Evolutionary conservation across 2,113 vertebrate species (phyloP), one percentile per base, ranked within the genome.

Genomic region (Thunnus thynnus): DNA sequence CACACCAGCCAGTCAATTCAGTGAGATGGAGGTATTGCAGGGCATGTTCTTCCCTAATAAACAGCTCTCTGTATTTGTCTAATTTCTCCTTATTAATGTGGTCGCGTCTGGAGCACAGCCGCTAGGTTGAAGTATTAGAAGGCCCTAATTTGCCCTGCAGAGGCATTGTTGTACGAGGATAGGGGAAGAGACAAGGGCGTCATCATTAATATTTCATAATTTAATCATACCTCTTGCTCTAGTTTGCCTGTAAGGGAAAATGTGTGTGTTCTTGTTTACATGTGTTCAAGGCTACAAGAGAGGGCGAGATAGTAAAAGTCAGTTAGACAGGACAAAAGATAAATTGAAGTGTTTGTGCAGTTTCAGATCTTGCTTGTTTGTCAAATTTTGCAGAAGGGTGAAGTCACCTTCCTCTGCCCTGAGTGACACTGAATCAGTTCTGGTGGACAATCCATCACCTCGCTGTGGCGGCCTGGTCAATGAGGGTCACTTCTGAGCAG

Each of bases 171-270:
- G 13, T 63, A 51, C 30, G 47, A 72, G 61, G 46, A 78, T n/a
- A 22, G 52, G 63, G 51, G 67, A 70, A 60, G n/a, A 74, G 80
- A 86, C 22, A 32, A 71, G 69, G 76, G 70, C 54, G 4, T 51
- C 17, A 54, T 84, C 88, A 88, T 93, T 86, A 89, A 92, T 88
- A 78, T 88, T 93, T 93, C 66, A 91, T 90, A 73, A 86, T 87
- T 80, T 85, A 89, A 93, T 93, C 86, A 84, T 47, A 62, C 64
- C 32, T 81, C 70, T 51, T 47, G 54, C 50, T 77, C 56, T 65
- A 58, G 68, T 86, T 89, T 79, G 60, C 82, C 77, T 72, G 25
- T 62, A 47, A 73, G 41, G 51, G 52, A 64, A 72, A 76, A 51
- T 67, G 52, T 69, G 55, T 73, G 63, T 73, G 57, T 51, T 55